These are phyloP conservation scores for Chrysomallon squamiferum DNA, from an alignment of 1,140 invertebrate species.

Conservation along the genomic window DNA sequence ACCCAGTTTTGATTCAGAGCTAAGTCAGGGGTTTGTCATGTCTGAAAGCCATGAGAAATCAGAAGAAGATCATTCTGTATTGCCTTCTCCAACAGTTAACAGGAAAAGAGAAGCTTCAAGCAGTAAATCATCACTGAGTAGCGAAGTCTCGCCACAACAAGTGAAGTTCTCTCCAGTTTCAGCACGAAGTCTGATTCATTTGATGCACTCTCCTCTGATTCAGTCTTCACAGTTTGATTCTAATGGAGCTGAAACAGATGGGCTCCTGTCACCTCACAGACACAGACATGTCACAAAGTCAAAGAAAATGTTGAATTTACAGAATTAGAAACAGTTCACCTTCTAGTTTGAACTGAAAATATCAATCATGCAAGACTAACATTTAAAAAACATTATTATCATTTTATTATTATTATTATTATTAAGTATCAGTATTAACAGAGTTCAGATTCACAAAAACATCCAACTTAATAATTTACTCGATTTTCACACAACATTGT, in stretches of 20 bases:
- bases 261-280: not conserved
- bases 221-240: constrained; percentile 10
- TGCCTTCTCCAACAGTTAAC: not conserved
- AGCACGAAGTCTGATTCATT: constrained; percentile 41
- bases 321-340: constrained; percentile 20
- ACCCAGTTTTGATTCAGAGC: not conserved
- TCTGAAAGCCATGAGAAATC: not conserved
- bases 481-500: no score
- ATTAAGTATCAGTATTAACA: no score
- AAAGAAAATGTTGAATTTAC: constrained; percentile 27
- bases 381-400: no score
- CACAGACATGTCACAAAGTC: constrained; percentile 17
- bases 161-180: constrained; percentile 45
- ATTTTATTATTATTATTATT: no score
- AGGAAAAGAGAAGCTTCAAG: not conserved
- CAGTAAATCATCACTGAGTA: not conserved
- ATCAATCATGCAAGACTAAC: no score
- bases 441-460: no score
- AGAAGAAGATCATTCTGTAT: not conserved
- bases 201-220: constrained; percentile 46
- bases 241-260: not conserved
- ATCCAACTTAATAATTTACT: no score
- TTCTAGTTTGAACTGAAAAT: no score
- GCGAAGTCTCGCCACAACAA: constrained; percentile 15
- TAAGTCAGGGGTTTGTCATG: not conserved